Percentiles rank a stretch among this genome's conserved stretches.
These are phyloP conservation scores for Periophthalmus modestus DNA, from an alignment of 2,113 vertebrate species.

Conservation along the genomic window DNA sequence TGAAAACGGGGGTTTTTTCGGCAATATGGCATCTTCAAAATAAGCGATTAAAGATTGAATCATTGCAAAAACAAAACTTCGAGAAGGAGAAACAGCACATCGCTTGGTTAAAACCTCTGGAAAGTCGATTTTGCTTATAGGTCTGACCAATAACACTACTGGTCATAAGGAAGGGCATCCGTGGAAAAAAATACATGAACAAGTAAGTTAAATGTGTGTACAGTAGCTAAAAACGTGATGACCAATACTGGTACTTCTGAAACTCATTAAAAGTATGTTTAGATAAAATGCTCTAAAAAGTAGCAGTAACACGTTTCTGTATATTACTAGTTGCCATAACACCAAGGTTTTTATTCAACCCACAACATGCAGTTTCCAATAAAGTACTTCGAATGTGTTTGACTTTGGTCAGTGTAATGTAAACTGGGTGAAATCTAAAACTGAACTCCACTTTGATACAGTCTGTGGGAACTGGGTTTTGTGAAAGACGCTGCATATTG, in stretches of 20 bases:
- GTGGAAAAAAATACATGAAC: background rate
- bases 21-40: too few species aligned
- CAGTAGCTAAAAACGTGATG: too few species aligned
- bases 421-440: constrained; percentile 8
- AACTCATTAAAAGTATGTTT: background rate
- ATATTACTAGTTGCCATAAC: background rate
- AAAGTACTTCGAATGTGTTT: constrained; percentile 6
- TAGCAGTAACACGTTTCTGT: background rate
- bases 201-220: too few species aligned
- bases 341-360: background rate
- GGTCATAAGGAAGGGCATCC: background rate
- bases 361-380: constrained; percentile 11
- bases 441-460: constrained; percentile 5
- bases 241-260: too few species aligned
- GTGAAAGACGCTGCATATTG: background rate
- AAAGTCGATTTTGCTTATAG: too few species aligned
- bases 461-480: background rate
- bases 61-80: too few species aligned
- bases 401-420: constrained; percentile 3
- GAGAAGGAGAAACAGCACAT: too few species aligned
- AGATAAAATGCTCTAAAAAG: background rate
- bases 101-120: too few species aligned
- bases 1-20: too few species aligned
- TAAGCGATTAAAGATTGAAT: too few species aligned
- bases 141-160: background rate